Conservation (phyloP, 2,113 vertebrate genomes). For the Pedionomus torquatus region DNA sequence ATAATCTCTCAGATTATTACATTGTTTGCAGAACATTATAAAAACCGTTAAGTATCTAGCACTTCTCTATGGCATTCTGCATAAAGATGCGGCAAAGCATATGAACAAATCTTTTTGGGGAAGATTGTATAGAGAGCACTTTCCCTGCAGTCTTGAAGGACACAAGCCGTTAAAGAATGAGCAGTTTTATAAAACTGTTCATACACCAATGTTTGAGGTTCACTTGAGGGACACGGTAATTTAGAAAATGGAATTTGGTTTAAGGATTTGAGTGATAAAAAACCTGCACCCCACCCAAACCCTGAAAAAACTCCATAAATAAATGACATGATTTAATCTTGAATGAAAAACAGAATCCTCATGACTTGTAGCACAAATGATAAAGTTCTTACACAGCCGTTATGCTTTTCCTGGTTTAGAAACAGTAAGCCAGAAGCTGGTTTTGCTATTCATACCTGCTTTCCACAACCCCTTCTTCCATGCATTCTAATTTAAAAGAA, state of each 20-base stretch:
- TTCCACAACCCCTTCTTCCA: neutral
- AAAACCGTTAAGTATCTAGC: neutral
- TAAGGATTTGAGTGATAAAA: neutral
- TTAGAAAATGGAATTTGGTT: neutral
- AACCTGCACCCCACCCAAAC: rapidly evolving
- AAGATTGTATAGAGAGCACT: neutral
- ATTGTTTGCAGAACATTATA: neutral
- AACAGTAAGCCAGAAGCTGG: neutral
- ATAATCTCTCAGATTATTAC: constrained; percentile 4
- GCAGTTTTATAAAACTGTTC: neutral
- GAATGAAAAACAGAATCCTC: neutral
- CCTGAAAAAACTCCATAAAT: neutral
- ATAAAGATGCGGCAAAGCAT: neutral
- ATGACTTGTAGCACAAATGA: neutral
- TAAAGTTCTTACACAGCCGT: neutral
- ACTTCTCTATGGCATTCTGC: neutral
- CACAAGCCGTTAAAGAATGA: neutral
- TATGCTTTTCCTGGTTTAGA: neutral
- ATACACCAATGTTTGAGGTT: neutral
- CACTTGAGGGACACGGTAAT: neutral
- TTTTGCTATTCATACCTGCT: constrained; percentile 11
- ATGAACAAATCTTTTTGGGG: neutral
- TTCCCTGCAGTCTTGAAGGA: neutral
- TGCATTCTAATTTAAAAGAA: constrained; percentile 61
- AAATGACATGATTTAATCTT: neutral